phyloP scores from a whole-genome alignment of 2,113 vertebrate genomes.

The Odontophorus gujanensis region DNA sequence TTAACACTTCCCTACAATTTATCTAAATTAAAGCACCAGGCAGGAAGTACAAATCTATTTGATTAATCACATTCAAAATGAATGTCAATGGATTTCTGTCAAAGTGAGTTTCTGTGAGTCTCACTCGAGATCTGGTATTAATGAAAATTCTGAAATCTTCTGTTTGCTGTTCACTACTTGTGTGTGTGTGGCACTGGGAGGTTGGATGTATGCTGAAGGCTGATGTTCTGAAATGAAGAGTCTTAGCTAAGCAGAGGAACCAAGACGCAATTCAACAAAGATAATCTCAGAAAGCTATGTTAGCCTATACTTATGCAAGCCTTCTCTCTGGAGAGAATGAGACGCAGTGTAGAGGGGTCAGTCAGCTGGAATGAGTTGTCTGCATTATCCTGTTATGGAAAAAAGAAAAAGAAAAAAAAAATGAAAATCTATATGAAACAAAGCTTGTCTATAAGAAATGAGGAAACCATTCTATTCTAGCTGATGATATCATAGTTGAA shows the following conservation, averaged over 20 bases:
- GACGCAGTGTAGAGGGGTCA: neutral
- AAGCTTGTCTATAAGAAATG: neutral
- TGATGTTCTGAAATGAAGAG: neutral
- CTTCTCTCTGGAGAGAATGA: neutral
- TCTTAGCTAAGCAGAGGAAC: neutral
- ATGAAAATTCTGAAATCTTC: neutral
- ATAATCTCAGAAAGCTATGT: neutral
- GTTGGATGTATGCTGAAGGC: neutral
- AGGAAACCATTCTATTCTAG: neutral
- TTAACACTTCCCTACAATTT: neutral
- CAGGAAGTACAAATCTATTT: neutral
- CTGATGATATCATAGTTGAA: neutral
- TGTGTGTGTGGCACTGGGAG: neutral
- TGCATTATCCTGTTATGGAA: neutral
- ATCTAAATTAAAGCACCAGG: neutral
- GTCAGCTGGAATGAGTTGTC: neutral
- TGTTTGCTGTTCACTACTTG: neutral
- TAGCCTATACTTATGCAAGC: neutral
- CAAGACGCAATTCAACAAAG: neutral
- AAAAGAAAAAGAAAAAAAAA: accelerated
- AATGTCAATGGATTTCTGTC: neutral
- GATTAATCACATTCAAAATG: neutral
- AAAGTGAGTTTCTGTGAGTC: neutral
- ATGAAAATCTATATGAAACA: neutral
- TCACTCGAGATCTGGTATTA: neutral